Percentiles rank a stretch among this genome's conserved stretches.
These are phyloP conservation scores for Shargacucullia verbasci DNA, from an alignment of 2,888 invertebrate species.

Conservation along the genomic window DNA sequence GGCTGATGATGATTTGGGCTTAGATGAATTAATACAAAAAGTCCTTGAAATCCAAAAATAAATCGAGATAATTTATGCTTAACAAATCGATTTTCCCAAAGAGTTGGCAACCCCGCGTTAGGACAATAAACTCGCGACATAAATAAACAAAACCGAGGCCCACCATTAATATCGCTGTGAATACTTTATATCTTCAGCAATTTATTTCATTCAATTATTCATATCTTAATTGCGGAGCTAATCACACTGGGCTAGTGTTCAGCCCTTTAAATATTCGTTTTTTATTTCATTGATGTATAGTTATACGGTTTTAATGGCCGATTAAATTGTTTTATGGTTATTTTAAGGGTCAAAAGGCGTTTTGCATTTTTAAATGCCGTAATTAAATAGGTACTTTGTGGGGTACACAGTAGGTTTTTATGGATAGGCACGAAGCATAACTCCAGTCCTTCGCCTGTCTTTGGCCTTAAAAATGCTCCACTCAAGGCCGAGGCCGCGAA, in stretches of 20 bases:
- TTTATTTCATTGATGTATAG: conserved; percentile 6
- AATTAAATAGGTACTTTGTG: too few species aligned
- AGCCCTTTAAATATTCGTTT: conserved; percentile 3
- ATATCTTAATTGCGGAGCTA: conserved; percentile 34
- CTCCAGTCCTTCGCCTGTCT: neutral
- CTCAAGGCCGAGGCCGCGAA: conserved; percentile 13
- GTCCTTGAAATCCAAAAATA: too few species aligned
- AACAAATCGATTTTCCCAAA: neutral
- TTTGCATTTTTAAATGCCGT: conserved; percentile 1
- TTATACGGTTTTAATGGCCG: conserved; percentile 12
- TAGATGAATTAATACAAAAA: too few species aligned
- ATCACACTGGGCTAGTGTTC: conserved; percentile 10
- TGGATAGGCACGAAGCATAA: too few species aligned
- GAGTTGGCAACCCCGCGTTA: conserved; percentile 1
- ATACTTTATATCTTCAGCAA: conserved; percentile 28
- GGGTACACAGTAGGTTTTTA: too few species aligned
- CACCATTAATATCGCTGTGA: conserved; percentile 26
- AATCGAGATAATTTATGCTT: too few species aligned
- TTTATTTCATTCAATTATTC: conserved; percentile 49
- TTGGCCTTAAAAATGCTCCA: conserved; percentile 5
- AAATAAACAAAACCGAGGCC: conserved; percentile 34
- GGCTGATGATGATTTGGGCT: too few species aligned
- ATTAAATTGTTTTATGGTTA: conserved; percentile 10
- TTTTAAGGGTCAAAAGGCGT: conserved; percentile 1
- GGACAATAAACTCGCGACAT: conserved; percentile 15